These are phyloP conservation scores for Megalurothrips usitatus DNA, from an alignment of 2,888 invertebrate species.

Conservation along the genomic window DNA sequence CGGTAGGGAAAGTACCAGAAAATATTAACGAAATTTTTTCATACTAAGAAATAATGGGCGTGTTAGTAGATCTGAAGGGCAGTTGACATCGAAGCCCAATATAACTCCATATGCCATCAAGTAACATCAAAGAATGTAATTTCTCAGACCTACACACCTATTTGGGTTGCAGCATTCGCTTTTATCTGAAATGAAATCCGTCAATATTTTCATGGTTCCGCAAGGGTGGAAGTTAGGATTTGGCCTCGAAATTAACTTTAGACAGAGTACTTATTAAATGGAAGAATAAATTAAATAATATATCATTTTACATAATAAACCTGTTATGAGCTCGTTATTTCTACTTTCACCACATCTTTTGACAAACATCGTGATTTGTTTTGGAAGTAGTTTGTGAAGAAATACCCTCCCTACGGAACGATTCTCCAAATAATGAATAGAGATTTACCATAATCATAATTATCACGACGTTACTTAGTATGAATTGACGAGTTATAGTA, in stretches of 20 bases:
- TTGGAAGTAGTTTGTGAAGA: too few species aligned
- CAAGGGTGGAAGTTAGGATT: neutral
- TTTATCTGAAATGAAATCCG: neutral
- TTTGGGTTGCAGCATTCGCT: too few species aligned
- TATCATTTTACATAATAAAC: neutral
- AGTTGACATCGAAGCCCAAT: too few species aligned
- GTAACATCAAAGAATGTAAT: neutral
- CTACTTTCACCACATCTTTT: too few species aligned
- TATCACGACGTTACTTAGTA: neutral
- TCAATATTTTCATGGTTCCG: neutral
- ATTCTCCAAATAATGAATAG: too few species aligned
- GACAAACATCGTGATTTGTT: too few species aligned
- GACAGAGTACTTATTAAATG: neutral
- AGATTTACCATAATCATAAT: too few species aligned
- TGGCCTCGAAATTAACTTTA: neutral
- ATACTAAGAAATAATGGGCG: neutral
- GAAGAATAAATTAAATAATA: neutral
- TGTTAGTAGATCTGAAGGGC: neutral
- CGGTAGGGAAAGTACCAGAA: neutral
- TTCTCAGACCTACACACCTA: too few species aligned
- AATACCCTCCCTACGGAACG: too few species aligned
- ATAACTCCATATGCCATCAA: neutral
- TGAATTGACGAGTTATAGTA: neutral
- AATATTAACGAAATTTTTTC: neutral
- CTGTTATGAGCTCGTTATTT: neutral